Conservation (phyloP, 2,113 vertebrate species). For the Oenanthe oenanthe region DNA sequence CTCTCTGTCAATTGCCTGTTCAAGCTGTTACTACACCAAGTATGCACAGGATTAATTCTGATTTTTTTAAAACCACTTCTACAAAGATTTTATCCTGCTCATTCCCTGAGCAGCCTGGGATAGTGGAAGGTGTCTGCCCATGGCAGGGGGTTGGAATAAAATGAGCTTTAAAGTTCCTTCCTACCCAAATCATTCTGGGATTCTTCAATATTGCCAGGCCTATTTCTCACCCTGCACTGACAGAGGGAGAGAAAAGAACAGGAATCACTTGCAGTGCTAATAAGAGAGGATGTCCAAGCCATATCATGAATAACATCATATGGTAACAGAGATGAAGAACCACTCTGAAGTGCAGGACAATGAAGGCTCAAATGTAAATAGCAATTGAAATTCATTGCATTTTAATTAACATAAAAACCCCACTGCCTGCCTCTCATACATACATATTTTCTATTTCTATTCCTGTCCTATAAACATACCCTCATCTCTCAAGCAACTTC, state of each 20-base stretch:
- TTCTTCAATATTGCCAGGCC: not conserved
- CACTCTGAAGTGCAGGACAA: not conserved
- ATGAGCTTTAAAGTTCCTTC: not conserved
- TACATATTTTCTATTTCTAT: fast-evolving
- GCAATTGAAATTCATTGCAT: not conserved
- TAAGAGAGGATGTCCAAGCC: not conserved
- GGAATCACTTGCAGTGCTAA: not conserved
- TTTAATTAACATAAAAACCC: not conserved
- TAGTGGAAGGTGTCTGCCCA: not conserved
- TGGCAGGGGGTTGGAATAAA: not conserved
- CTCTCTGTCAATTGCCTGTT: not conserved
- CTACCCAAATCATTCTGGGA: not conserved
- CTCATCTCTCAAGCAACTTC: not conserved
- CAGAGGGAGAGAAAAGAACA: not conserved
- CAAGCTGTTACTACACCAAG: not conserved
- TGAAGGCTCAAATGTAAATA: not conserved
- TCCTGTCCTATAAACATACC: not conserved
- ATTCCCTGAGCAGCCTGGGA: not conserved
- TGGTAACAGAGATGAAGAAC: not conserved
- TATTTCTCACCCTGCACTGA: not conserved
- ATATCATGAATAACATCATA: fast-evolving
- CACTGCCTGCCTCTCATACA: not conserved
- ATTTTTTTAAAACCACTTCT: not conserved
- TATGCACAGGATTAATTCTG: fast-evolving
- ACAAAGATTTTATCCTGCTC: not conserved